These are phyloP conservation scores for Drosophila takahashii DNA, from an alignment of 1,140 invertebrate species.

Conservation along the genomic window DNA sequence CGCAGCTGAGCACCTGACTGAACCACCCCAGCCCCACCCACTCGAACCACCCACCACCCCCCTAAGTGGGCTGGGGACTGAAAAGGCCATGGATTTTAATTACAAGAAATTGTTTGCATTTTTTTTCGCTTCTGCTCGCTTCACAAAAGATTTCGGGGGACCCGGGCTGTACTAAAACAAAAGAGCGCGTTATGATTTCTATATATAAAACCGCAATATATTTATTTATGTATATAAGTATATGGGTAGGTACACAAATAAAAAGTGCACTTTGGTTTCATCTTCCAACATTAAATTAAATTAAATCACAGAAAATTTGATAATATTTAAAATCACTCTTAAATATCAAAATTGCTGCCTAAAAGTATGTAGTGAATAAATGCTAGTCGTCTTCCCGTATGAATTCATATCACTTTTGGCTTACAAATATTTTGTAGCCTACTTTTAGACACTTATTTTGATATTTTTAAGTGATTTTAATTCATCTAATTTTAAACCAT, in stretches of 20 bases:
- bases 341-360: no score
- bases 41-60: background rate
- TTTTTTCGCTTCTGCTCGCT: conserved; percentile 31
- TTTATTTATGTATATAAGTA: background rate
- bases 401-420: no score
- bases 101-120: conserved; percentile 81
- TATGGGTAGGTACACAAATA: background rate
- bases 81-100: conserved; percentile 81
- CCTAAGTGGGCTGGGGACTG: conserved; percentile 48
- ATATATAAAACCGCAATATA: conserved; percentile 7
- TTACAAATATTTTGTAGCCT: no score
- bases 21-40: conserved; percentile 32
- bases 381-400: no score
- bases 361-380: no score
- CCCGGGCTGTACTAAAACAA: conserved; percentile 41
- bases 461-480: no score
- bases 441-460: no score
- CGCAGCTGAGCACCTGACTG: conserved; percentile 80
- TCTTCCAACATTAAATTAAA: background rate
- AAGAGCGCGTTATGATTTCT: conserved; percentile 35
- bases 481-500: no score
- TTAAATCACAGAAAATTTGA: no score
- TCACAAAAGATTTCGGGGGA: conserved; percentile 39
- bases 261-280: no score
- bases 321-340: no score